Evolutionary conservation across 2,797 vertebrate genomes (phyloP).

Genomic region (Parotocinclus haroldoi): DNA sequence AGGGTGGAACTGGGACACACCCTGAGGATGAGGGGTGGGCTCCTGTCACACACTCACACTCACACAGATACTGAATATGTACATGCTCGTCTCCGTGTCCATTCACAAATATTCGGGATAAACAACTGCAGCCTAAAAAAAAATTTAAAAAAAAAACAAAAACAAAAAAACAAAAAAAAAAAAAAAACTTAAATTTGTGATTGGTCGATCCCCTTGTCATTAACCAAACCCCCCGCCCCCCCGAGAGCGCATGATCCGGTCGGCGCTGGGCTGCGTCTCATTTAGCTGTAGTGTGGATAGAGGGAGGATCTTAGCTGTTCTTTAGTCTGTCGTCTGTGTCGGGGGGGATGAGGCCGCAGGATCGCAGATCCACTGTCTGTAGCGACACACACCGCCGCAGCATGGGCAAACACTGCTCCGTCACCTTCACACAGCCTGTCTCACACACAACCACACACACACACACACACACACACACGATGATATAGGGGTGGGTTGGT

Average conservation of each 20-base stretch:
- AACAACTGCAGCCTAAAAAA: constrained; percentile 34
- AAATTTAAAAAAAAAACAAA: too few relatives aligned
- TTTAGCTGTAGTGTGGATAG: constrained; percentile 16
- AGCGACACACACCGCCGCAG: constrained; percentile 81
- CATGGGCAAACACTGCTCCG: constrained; percentile 80
- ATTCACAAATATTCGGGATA: constrained; percentile 40
- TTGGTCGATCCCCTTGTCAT: constrained; percentile 2
- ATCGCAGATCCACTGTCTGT: constrained; percentile 81
- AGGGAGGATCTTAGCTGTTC: constrained; percentile 76
- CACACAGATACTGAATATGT: constrained; percentile 72
- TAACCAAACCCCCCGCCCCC: too few relatives aligned
- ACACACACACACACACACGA: constrained; percentile 8
- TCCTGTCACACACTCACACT: constrained; percentile 60
- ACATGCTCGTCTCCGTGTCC: constrained; percentile 58
- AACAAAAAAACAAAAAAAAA: too few relatives aligned
- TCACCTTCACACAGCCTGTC: constrained; percentile 83
- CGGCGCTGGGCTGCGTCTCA: constrained; percentile 13
- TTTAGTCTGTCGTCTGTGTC: constrained; percentile 86
- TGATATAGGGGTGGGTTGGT: too few relatives aligned
- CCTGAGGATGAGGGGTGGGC: constrained; percentile 26
- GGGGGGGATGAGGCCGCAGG: constrained; percentile 77
- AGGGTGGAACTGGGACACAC: constrained; percentile 3
- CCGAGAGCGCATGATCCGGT: constrained; percentile 21
- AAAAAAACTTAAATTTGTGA: too few relatives aligned
- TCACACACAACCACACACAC: constrained; percentile 24